phyloP scores from a whole-genome alignment of 1,140 invertebrate genomes.

The Camponotus vicinus region DNA sequence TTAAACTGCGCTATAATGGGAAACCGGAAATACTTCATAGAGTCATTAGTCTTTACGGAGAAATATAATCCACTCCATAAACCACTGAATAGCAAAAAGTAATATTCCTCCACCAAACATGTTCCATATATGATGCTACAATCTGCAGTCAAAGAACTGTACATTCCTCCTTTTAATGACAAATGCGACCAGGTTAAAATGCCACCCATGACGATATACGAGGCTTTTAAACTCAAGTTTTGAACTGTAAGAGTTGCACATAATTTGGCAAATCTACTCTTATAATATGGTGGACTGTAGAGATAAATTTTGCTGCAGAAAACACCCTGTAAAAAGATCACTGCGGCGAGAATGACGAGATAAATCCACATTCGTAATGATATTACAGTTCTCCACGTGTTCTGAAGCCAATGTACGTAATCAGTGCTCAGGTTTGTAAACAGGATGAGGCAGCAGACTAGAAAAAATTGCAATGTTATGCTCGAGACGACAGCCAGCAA shows the following conservation, averaged over 20 bases:
- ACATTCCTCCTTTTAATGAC: conserved; percentile 87
- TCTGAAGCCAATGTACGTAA: conserved; percentile 86
- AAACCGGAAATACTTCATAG: conserved; percentile 85
- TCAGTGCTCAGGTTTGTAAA: conserved; percentile 86
- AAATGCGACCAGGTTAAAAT: conserved; percentile 88
- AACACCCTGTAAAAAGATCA: conserved; percentile 87
- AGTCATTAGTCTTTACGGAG: conserved; percentile 88
- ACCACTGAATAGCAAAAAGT: conserved; percentile 89
- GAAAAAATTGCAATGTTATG: conserved; percentile 85
- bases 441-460: conserved; percentile 86
- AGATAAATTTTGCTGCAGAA: conserved; percentile 88
- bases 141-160: conserved; percentile 82
- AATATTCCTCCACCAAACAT: conserved; percentile 86
- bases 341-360: conserved; percentile 85
- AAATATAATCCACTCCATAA: conserved; percentile 90
- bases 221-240: conserved; percentile 87
- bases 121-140: conserved; percentile 72
- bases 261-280: conserved; percentile 88
- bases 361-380: conserved; percentile 87
- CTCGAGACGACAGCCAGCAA: conserved; percentile 84
- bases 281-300: conserved; percentile 85
- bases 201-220: conserved; percentile 88
- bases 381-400: conserved; percentile 84
- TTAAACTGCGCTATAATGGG: conserved; percentile 90
- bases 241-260: conserved; percentile 87